These are phyloP conservation scores for Drosophila buzzatii DNA, from an alignment of 2,888 invertebrate genomes.

Conservation along the genomic window DNA sequence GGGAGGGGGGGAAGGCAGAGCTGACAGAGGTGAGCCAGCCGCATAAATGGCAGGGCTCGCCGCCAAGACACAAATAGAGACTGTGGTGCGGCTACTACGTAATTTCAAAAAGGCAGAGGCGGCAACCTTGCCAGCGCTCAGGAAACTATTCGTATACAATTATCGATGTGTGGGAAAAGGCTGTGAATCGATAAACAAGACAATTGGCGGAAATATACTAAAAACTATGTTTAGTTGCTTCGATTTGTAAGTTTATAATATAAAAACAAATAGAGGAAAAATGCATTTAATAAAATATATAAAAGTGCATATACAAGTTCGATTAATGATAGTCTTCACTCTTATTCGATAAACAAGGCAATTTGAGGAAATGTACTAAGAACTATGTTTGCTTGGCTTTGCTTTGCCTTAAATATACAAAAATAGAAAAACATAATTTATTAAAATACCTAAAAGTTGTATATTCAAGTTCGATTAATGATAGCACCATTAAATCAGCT, in stretches of 20 bases:
- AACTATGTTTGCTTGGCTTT: neutral
- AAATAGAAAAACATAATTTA: too few relatives aligned
- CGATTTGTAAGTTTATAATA: too few relatives aligned
- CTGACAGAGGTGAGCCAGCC: slow-evolving; percentile 24
- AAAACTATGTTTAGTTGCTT: neutral
- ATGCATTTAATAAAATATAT: neutral
- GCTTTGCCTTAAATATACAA: too few relatives aligned
- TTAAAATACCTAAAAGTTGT: neutral
- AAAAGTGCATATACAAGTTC: neutral
- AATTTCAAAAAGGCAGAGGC: slow-evolving; percentile 45
- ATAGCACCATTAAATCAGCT: neutral
- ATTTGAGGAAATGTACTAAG: neutral
- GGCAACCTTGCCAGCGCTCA: slow-evolving; percentile 50
- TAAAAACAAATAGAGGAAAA: too few relatives aligned
- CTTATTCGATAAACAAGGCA: slow-evolving; percentile 28
- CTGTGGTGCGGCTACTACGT: slow-evolving; percentile 34
- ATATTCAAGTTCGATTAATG: neutral
- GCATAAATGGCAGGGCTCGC: slow-evolving; percentile 50
- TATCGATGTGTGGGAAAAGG: slow-evolving; percentile 59
- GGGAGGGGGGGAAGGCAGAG: neutral
- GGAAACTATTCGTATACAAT: slow-evolving; percentile 55
- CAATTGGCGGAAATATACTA: neutral
- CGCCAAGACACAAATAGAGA: slow-evolving; percentile 3
- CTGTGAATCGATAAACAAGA: slow-evolving; percentile 39
- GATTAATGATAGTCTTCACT: neutral